These are phyloP conservation scores for Polypterus bichir DNA, from an alignment of 2,113 vertebrate genomes.

Conservation along the genomic window DNA sequence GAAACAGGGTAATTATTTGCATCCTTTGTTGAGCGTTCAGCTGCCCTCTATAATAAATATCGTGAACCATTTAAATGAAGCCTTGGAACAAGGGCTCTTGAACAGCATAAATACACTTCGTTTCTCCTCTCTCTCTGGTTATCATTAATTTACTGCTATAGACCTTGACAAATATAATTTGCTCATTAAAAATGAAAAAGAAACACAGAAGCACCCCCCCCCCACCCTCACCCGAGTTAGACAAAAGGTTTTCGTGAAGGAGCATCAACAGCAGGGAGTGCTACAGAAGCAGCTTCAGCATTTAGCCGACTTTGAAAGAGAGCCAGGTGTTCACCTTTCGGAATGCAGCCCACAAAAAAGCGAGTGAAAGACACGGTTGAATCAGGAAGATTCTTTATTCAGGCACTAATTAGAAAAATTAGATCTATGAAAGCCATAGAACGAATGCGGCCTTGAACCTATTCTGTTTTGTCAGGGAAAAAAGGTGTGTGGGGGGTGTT, in stretches of 20 bases:
- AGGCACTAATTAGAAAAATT: constrained; percentile 93
- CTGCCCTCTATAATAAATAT: constrained; percentile 49
- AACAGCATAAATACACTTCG: constrained; percentile 50
- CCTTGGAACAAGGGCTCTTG: constrained; percentile 55
- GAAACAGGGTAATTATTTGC: constrained; percentile 67
- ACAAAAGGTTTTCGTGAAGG: constrained; percentile 55
- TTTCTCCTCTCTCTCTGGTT: constrained; percentile 50
- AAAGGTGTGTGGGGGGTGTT: constrained; percentile 27
- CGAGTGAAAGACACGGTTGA: constrained; percentile 32
- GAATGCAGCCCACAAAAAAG: constrained; percentile 50
- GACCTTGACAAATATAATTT: constrained; percentile 66
- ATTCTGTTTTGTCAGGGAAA: constrained; percentile 48
- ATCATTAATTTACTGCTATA: constrained; percentile 69
- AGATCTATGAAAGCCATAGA: constrained; percentile 85
- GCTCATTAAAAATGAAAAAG: constrained; percentile 68
- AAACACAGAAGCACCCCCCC: constrained; percentile 55
- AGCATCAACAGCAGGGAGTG: constrained; percentile 36
- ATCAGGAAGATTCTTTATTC: constrained; percentile 64
- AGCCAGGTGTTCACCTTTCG: constrained; percentile 60
- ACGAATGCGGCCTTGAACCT: constrained; percentile 77
- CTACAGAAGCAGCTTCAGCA: constrained; percentile 44
- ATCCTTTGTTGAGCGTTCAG: constrained; percentile 67
- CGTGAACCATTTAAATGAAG: background rate
- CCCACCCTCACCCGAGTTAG: constrained; percentile 26
- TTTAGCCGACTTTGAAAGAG: constrained; percentile 57